Evolutionary conservation across 1,140 invertebrate species (phyloP).

Genomic region (Aphelinus atriplicis): DNA sequence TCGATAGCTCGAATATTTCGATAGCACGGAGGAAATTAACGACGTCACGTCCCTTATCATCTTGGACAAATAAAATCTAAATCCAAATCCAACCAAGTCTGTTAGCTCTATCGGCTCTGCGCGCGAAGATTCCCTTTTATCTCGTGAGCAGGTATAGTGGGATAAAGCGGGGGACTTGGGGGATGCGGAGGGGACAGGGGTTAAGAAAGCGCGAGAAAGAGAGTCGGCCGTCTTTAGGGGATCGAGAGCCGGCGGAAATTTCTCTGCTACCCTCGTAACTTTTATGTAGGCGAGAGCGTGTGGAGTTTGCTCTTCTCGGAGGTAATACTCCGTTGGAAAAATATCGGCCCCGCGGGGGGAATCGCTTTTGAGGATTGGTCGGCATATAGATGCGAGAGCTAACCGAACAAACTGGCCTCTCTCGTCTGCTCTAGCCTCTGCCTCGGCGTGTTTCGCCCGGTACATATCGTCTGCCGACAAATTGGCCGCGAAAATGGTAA

Average conservation of each 20-base stretch:
- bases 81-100: slow-evolving; percentile 8
- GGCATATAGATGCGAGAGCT: slow-evolving; percentile 13
- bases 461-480: slow-evolving; percentile 1
- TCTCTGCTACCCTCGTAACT: slow-evolving; percentile 31
- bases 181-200: no score
- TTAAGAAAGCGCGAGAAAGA: background rate
- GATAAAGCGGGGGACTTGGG: background rate
- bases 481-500: slow-evolving; percentile 33
- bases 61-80: background rate
- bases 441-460: no score
- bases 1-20: no score
- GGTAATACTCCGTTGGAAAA: slow-evolving; percentile 41
- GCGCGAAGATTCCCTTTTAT: background rate
- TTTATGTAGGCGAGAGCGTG: background rate
- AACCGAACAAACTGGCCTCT: no score
- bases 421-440: no score
- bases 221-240: slow-evolving; percentile 22
- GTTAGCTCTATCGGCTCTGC: background rate
- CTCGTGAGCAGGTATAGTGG: background rate
- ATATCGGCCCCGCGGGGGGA: slow-evolving; percentile 40
- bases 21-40: no score
- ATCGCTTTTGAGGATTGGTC: slow-evolving; percentile 43
- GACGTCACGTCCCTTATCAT: background rate
- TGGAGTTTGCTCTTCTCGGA: slow-evolving; percentile 11
- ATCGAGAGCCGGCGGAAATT: slow-evolving; percentile 20